A percentile compares a stretch with the other conserved stretches of the same genome.
These are phyloP conservation scores for Sebastes hubbsi DNA, from an alignment of 2,797 vertebrate species.

Conservation along the genomic window DNA sequence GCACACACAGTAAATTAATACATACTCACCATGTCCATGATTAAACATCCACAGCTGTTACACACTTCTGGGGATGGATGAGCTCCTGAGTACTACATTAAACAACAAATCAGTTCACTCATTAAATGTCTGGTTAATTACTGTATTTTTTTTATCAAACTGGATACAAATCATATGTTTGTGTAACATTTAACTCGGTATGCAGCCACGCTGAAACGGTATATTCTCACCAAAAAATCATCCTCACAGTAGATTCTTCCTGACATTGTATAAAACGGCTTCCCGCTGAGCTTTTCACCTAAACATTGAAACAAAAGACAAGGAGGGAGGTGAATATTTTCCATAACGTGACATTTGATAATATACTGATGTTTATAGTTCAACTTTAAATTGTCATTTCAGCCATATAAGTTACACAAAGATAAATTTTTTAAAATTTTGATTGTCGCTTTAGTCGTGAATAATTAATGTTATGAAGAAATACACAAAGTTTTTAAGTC, in stretches of 20 bases:
- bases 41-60: slow-evolving; percentile 87
- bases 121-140: neutral
- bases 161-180: neutral
- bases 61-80: slow-evolving; percentile 90
- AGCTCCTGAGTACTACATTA: slow-evolving; percentile 86
- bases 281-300: slow-evolving; percentile 66
- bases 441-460: neutral
- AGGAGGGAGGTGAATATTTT: neutral
- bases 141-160: neutral
- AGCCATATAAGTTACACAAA: neutral
- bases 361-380: neutral
- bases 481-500: neutral
- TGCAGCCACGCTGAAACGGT: neutral
- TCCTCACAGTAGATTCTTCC: slow-evolving; percentile 73
- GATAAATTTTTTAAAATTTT: neutral
- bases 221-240: slow-evolving; percentile 69
- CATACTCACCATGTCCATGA: slow-evolving; percentile 89
- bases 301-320: slow-evolving; percentile 1
- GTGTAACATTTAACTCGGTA: neutral
- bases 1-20: neutral
- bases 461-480: neutral
- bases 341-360: neutral
- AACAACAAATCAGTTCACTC: slow-evolving; percentile 11
- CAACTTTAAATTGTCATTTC: neutral
- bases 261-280: slow-evolving; percentile 68